A percentile compares a stretch with the other conserved stretches of the same genome.
phyloP scores from a whole-genome alignment of 2,888 invertebrate genomes.

The Drosophila kanekoi region DNA sequence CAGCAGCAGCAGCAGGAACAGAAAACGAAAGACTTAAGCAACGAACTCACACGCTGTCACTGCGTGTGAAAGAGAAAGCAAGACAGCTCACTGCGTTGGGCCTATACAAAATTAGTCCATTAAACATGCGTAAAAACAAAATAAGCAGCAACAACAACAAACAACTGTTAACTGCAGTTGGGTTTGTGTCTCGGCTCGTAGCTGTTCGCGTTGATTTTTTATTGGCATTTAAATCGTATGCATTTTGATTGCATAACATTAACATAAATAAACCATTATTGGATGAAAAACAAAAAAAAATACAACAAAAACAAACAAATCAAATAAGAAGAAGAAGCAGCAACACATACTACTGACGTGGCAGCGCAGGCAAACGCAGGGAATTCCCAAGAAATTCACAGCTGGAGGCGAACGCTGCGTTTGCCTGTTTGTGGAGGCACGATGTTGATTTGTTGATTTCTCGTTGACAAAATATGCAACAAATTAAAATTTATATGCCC shows the following conservation, averaged over 20 bases:
- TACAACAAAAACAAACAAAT: not conserved
- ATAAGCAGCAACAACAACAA: constrained; percentile 50
- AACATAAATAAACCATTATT: constrained; percentile 83
- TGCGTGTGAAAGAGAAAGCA: constrained; percentile 61
- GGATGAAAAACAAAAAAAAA: constrained; percentile 33
- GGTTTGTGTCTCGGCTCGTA: constrained; percentile 47
- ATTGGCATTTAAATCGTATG: constrained; percentile 82
- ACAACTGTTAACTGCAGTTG: constrained; percentile 66
- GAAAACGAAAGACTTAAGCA: constrained; percentile 73
- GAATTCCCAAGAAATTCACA: constrained; percentile 85
- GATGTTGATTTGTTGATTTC: constrained; percentile 71
- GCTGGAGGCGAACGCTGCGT: constrained; percentile 68
- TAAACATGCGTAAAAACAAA: constrained; percentile 78
- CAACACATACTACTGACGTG: constrained; percentile 20
- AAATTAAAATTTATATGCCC: constrained; percentile 79
- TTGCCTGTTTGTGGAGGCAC: not conserved
- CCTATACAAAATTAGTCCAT: constrained; percentile 75
- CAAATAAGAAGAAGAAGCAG: constrained; percentile 3
- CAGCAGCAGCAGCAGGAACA: constrained; percentile 24
- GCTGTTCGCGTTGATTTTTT: constrained; percentile 74
- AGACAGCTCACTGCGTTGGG: constrained; percentile 17
- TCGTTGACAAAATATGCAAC: constrained; percentile 80
- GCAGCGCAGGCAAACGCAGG: constrained; percentile 51
- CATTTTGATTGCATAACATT: constrained; percentile 83
- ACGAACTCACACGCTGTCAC: constrained; percentile 67